Evolutionary conservation across 2,113 vertebrate species (phyloP).

Genomic region (Marmota monax): DNA sequence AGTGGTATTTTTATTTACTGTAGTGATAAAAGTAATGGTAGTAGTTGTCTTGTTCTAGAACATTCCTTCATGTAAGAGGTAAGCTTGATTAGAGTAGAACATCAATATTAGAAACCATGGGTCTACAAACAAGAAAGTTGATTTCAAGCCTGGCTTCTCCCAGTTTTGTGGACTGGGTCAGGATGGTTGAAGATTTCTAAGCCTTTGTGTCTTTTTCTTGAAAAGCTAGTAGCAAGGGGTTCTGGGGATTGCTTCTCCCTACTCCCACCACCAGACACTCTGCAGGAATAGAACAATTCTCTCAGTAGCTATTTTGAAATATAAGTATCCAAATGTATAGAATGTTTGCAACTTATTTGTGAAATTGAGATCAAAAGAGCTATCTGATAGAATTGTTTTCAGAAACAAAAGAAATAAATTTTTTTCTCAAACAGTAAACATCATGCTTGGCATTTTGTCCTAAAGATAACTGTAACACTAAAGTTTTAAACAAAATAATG

Average conservation of each 20-base stretch:
- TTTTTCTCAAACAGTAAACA: slow-evolving; percentile 13
- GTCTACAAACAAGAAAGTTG: not conserved
- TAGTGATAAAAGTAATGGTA: not conserved
- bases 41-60: not conserved
- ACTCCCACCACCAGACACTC: too few species aligned
- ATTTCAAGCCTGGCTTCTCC: not conserved
- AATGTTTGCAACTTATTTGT: not conserved
- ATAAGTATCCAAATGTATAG: too few species aligned
- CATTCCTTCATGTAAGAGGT: not conserved
- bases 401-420: not conserved
- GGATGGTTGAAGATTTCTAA: not conserved
- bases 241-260: too few species aligned
- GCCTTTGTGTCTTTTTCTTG: not conserved
- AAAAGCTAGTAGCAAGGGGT: not conserved
- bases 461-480: not conserved
- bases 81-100: not conserved
- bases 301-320: too few species aligned
- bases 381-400: not conserved
- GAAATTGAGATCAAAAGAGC: not conserved
- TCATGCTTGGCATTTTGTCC: not conserved
- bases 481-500: slow-evolving; percentile 43
- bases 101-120: not conserved
- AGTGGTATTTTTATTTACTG: not conserved
- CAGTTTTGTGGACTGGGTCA: not conserved
- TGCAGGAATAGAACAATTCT: too few species aligned